Conservation (phyloP, 2,888 invertebrate species). For the Drosophila nr. perissopoda region DNA sequence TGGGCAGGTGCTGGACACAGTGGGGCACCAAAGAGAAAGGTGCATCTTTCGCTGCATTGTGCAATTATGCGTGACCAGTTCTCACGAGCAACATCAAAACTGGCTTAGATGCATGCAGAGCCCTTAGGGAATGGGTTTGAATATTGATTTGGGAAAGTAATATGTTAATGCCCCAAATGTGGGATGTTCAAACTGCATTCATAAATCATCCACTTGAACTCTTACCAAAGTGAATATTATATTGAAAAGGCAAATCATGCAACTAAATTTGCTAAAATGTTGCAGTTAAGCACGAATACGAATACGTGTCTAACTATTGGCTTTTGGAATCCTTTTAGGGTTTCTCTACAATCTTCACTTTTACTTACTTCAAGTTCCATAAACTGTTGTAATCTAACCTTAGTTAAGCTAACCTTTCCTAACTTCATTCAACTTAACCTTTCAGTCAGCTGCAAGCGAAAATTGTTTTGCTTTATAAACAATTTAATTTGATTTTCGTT, state of each 20-base stretch:
- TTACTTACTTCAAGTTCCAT: neutral
- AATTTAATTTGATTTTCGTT: neutral
- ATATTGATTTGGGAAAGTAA: neutral
- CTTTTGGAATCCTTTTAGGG: neutral
- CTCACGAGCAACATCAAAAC: slow-evolving; percentile 7
- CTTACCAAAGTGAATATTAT: too few species aligned
- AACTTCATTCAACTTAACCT: neutral
- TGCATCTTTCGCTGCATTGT: slow-evolving; percentile 15
- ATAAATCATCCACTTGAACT: neutral
- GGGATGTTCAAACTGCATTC: neutral
- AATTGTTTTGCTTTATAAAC: neutral
- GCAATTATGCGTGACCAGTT: slow-evolving; percentile 45
- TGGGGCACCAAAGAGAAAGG: slow-evolving; percentile 38
- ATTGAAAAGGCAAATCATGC: neutral
- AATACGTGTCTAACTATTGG: accelerated
- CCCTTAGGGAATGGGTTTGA: neutral
- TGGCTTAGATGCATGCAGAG: slow-evolving; percentile 1
- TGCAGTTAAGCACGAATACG: neutral
- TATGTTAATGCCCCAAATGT: neutral
- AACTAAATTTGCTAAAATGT: neutral
- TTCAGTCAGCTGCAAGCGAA: neutral
- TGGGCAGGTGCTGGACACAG: slow-evolving; percentile 37
- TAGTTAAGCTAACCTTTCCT: neutral
- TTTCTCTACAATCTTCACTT: neutral
- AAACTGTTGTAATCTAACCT: neutral